Percentiles rank a stretch among this genome's conserved stretches.
Conservation (phyloP, 1,140 invertebrate species). For the Araneus ventricosus region DNA sequence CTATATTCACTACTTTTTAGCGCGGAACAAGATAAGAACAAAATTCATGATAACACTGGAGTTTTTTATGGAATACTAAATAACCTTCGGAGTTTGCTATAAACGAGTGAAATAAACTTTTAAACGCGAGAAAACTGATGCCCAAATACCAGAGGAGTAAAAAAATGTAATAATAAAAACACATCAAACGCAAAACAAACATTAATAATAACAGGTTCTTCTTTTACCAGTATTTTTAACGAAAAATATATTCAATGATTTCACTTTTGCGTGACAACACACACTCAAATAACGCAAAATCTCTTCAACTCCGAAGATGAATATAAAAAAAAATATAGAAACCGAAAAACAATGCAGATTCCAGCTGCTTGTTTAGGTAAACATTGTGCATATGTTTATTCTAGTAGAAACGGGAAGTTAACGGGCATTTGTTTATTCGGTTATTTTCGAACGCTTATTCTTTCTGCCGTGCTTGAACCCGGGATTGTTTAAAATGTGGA, state of each 20-base stretch:
- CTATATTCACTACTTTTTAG: too few relatives aligned
- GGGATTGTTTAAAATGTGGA: not conserved
- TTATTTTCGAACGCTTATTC: not conserved
- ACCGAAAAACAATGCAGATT: not conserved
- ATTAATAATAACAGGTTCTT: constrained; percentile 49
- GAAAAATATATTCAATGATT: constrained; percentile 64
- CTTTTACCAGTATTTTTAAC: constrained; percentile 11
- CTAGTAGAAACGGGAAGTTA: not conserved
- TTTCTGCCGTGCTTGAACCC: not conserved
- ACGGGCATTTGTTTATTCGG: not conserved
- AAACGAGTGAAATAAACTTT: not conserved
- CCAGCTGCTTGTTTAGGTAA: constrained; percentile 18
- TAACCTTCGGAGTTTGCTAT: not conserved
- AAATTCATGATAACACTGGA: not conserved
- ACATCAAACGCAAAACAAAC: constrained; percentile 48
- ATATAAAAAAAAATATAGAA: not conserved
- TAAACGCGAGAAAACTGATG: not conserved
- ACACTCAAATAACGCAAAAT: constrained; percentile 42
- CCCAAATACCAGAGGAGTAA: not conserved
- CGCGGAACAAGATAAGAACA: not conserved
- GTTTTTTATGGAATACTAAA: not conserved
- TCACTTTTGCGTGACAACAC: constrained; percentile 54
- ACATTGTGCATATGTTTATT: constrained; percentile 34
- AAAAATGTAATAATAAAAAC: not conserved
- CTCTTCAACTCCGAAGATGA: not conserved